These are phyloP conservation scores for Rhopalosiphum nymphaeae DNA, from an alignment of 2,888 invertebrate species.

Conservation along the genomic window DNA sequence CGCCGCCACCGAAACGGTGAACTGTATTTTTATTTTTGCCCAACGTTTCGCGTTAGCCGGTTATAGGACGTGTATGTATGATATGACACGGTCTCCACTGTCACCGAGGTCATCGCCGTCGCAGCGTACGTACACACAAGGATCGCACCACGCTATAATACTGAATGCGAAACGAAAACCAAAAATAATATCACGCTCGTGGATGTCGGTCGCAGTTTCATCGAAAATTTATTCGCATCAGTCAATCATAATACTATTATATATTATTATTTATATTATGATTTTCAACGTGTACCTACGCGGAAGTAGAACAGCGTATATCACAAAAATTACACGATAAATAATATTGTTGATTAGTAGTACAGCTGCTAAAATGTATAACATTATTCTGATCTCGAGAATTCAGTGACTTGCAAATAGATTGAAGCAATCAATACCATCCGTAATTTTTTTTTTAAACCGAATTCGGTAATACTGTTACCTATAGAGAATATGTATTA, in stretches of 20 bases:
- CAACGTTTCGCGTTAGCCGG: slow-evolving; percentile 19
- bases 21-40: not conserved
- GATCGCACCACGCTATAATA: not conserved
- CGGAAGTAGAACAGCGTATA: not conserved
- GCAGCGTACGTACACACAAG: not conserved
- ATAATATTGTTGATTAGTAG: not conserved
- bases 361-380: no score
- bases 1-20: not conserved
- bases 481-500: not conserved
- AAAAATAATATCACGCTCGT: not conserved
- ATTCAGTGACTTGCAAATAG: not conserved
- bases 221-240: not conserved
- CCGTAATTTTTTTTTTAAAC: not conserved
- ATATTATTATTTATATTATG: not conserved
- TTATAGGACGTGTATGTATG: not conserved
- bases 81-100: not conserved
- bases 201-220: not conserved
- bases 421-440: not conserved
- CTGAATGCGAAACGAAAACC: not conserved
- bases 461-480: not conserved
- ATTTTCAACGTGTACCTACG: no score
- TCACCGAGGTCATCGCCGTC: slow-evolving; percentile 3
- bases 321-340: not conserved
- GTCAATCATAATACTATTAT: not conserved
- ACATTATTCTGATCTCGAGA: not conserved